phyloP scores from a whole-genome alignment of 2,113 vertebrate genomes.

The Cottus gobio region DNA sequence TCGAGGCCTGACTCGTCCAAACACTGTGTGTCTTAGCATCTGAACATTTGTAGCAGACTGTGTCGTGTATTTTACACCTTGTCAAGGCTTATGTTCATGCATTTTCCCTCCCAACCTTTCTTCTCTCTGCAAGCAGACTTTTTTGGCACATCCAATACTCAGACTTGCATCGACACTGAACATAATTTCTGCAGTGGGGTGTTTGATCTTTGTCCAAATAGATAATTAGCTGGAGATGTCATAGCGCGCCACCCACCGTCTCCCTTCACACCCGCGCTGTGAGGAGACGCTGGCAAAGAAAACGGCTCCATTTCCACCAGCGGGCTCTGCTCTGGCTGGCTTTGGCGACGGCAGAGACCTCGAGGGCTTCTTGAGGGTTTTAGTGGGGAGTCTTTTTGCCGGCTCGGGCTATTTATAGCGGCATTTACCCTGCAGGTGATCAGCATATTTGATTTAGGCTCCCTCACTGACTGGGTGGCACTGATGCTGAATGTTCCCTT shows the following conservation, averaged over 20 bases:
- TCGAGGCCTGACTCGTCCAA: neutral
- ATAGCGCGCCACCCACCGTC: constrained; percentile 54
- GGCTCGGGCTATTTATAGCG: constrained; percentile 44
- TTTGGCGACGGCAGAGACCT: constrained; percentile 6
- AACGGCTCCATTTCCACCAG: neutral
- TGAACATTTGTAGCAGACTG: neutral
- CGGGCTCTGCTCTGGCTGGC: neutral
- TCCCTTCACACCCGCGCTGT: constrained; percentile 36
- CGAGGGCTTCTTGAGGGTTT: constrained; percentile 34
- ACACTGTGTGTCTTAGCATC: neutral
- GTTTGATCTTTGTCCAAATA: constrained; percentile 74
- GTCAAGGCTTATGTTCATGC: neutral
- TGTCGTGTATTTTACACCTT: constrained; percentile 11
- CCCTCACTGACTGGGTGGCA: constrained; percentile 8
- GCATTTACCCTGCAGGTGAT: constrained; percentile 50
- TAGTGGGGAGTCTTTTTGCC: neutral
- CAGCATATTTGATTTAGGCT: constrained; percentile 58
- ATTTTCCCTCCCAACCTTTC: constrained; percentile 5
- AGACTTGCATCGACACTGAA: constrained; percentile 58
- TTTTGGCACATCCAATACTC: constrained; percentile 37
- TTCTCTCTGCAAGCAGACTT: constrained; percentile 29
- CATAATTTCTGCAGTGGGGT: constrained; percentile 60
- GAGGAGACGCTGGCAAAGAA: constrained; percentile 25
- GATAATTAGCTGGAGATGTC: constrained; percentile 68
- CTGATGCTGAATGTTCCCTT: neutral